A percentile compares a stretch with the other conserved stretches of the same genome.
Conservation (phyloP, 2,797 vertebrate genomes). For the Aotus griseimembra region DNA sequence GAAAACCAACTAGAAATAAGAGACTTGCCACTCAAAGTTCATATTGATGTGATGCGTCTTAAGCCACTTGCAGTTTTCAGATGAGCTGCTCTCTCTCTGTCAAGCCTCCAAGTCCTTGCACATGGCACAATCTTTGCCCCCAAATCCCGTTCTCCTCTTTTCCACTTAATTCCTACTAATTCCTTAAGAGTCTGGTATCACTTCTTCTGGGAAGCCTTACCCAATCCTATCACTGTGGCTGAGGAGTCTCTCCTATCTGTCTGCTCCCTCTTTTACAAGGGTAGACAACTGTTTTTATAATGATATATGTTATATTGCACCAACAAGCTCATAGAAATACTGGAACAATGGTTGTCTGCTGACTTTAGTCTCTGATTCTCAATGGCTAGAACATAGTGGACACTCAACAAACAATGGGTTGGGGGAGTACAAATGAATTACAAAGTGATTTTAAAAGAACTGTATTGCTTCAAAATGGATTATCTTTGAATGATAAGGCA, state of each 20-base stretch:
- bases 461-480: neutral
- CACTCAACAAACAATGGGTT: neutral
- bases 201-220: neutral
- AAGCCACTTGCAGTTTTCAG: accelerated
- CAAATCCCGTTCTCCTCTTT: neutral
- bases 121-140: accelerated
- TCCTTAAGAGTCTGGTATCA: neutral
- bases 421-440: neutral
- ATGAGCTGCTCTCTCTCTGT: accelerated
- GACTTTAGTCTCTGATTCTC: neutral
- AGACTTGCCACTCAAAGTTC: neutral
- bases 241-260: accelerated
- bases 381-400: neutral
- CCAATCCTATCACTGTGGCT: neutral
- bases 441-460: neutral
- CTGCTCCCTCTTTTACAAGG: neutral
- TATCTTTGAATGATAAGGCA: neutral
- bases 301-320: neutral
- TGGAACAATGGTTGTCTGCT: neutral
- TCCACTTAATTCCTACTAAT: neutral
- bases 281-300: neutral
- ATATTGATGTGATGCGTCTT: accelerated
- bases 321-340: neutral
- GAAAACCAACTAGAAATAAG: neutral
- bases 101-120: neutral